phyloP scores from a whole-genome alignment of 2,797 vertebrate species.

The Pseudomugil gertrudae region DNA sequence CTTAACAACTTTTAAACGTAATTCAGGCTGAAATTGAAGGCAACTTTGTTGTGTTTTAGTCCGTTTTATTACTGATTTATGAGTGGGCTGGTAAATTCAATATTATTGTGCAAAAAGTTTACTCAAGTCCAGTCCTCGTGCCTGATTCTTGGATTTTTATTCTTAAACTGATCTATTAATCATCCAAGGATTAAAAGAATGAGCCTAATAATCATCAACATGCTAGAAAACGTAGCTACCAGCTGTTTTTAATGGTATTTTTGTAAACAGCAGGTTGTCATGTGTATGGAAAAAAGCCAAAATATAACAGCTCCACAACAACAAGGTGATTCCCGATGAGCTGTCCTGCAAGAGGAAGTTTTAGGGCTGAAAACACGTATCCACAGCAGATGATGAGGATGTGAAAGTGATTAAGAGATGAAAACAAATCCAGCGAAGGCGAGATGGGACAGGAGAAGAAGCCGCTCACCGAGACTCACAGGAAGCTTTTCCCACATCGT shows the following conservation, averaged over 20 bases:
- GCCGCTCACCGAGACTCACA: no score
- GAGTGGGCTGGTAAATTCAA: neutral
- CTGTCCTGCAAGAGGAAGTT: neutral
- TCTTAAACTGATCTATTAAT: neutral
- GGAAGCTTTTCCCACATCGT: neutral
- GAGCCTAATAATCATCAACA: neutral
- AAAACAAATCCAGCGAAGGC: no score
- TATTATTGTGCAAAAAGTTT: neutral
- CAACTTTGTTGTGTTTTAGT: no score
- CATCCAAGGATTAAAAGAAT: neutral
- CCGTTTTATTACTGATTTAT: neutral
- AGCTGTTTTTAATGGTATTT: neutral
- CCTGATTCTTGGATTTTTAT: neutral
- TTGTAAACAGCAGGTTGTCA: neutral
- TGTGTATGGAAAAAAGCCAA: neutral
- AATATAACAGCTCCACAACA: neutral
- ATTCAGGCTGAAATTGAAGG: neutral
- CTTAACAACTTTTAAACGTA: slow-evolving; percentile 8
- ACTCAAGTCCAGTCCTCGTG: neutral
- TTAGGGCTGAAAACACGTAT: neutral
- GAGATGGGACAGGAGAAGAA: neutral
- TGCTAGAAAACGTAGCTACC: neutral
- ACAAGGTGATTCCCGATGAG: no score
- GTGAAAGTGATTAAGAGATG: neutral
- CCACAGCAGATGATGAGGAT: neutral